Evolutionary conservation across 2,888 invertebrate genomes (phyloP).

Genomic region (Agrilus mali): DNA sequence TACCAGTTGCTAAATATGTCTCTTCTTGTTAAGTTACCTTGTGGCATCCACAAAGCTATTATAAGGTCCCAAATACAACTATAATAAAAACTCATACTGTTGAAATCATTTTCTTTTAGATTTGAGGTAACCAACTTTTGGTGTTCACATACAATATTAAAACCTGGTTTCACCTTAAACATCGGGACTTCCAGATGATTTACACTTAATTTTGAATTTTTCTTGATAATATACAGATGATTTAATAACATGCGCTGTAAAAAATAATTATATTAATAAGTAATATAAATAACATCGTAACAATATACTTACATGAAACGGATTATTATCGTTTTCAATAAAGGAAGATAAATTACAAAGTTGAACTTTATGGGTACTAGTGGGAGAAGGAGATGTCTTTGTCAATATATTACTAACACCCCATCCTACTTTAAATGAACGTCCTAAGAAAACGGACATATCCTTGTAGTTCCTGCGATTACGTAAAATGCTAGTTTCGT

Average conservation of each 20-base stretch:
- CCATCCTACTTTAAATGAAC: constrained; percentile 64
- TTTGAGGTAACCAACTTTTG: constrained; percentile 8
- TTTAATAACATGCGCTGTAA: not conserved
- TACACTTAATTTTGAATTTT: constrained; percentile 6
- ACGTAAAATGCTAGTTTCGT: no score
- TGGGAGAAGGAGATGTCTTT: no score
- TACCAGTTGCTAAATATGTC: constrained; percentile 15
- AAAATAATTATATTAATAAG: no score
- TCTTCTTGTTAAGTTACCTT: constrained; percentile 36
- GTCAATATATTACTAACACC: constrained; percentile 35
- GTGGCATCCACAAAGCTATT: constrained; percentile 71
- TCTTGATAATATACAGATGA: constrained; percentile 10
- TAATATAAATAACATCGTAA: no score
- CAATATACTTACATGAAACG: no score
- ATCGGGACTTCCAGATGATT: constrained; percentile 18
- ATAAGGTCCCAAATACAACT: constrained; percentile 61
- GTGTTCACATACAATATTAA: constrained; percentile 6
- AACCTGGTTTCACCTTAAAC: constrained; percentile 16
- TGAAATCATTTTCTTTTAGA: constrained; percentile 9
- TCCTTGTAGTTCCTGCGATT: constrained; percentile 35
- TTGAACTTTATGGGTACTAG: no score
- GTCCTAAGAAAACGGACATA: constrained; percentile 45
- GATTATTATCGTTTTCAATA: no score
- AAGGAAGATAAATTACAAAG: no score
- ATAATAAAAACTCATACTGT: constrained; percentile 32